Percentiles rank a stretch among this genome's conserved stretches.
These are phyloP conservation scores for Riparia riparia DNA, from an alignment of 2,113 vertebrate genomes.

Conservation along the genomic window DNA sequence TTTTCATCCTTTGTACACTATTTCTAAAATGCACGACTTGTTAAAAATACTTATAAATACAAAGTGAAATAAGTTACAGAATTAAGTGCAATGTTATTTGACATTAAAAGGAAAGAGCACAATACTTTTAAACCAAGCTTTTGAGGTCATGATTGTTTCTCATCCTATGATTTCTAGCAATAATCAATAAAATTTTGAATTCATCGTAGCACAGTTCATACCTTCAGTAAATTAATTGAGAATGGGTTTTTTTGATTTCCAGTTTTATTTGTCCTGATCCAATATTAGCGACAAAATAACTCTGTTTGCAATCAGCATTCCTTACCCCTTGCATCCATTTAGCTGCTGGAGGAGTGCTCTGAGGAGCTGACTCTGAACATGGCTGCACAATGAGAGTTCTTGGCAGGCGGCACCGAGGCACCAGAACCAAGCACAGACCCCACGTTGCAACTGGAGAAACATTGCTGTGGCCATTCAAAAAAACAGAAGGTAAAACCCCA, in stretches of 20 bases:
- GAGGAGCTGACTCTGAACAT: conserved; percentile 70
- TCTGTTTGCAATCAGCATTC: neutral
- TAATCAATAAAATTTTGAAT: neutral
- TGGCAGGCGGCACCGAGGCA: conserved; percentile 72
- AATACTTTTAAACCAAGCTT: neutral
- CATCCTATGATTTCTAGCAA: neutral
- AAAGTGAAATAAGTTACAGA: neutral
- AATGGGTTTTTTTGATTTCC: neutral
- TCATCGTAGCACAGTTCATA: rapidly evolving
- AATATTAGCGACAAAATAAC: neutral
- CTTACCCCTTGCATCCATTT: conserved; percentile 51
- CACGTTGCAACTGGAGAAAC: conserved; percentile 68
- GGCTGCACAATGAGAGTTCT: conserved; percentile 70
- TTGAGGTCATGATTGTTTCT: neutral
- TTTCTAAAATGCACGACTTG: neutral
- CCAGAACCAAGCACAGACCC: conserved; percentile 70
- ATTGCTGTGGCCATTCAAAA: conserved; percentile 69
- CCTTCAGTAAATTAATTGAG: neutral
- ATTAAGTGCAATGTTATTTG: neutral
- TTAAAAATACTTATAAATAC: neutral
- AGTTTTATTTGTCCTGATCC: neutral
- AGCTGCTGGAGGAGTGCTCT: conserved; percentile 72
- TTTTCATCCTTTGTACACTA: neutral
- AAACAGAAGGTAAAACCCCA: conserved; percentile 63
- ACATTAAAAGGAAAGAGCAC: neutral